Evolutionary conservation across 1,140 invertebrate species (phyloP).

Genomic region (Phocides pigmalion): DNA sequence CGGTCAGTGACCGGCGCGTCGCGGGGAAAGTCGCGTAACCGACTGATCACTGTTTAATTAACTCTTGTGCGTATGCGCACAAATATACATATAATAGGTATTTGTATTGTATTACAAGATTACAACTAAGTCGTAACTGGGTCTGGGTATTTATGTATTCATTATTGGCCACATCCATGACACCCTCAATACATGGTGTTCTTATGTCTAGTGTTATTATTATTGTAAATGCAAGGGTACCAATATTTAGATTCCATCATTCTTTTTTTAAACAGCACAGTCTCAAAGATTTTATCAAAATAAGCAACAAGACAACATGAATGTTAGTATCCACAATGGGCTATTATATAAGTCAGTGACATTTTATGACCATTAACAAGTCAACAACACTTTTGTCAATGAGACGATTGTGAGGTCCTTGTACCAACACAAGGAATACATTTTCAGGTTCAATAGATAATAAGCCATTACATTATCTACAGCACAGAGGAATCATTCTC

Average conservation of each 20-base stretch:
- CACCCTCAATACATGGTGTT: no score
- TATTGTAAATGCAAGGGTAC: no score
- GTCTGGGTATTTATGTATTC: no score
- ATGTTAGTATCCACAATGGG: no score
- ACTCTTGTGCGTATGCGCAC: constrained; percentile 13
- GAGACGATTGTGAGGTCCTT: neutral
- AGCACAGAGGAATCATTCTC: neutral
- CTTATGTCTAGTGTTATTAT: no score
- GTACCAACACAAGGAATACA: constrained; percentile 5
- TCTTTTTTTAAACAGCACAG: no score
- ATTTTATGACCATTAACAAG: constrained; percentile 2
- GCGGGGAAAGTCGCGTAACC: constrained; percentile 60
- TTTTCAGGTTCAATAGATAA: constrained; percentile 3
- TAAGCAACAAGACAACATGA: no score
- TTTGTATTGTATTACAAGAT: neutral
- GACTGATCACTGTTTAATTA: constrained; percentile 52
- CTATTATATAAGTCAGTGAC: constrained; percentile 2
- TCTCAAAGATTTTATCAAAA: neutral
- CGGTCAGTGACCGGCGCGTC: constrained; percentile 64
- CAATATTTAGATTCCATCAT: no score
- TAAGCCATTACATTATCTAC: constrained; percentile 7
- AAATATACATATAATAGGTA: neutral
- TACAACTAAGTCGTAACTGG: no score
- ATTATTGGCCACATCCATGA: no score
- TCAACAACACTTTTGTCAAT: neutral